Evolutionary conservation across 2,797 vertebrate species (phyloP).

Genomic region (Melanotaenia pygmaea): DNA sequence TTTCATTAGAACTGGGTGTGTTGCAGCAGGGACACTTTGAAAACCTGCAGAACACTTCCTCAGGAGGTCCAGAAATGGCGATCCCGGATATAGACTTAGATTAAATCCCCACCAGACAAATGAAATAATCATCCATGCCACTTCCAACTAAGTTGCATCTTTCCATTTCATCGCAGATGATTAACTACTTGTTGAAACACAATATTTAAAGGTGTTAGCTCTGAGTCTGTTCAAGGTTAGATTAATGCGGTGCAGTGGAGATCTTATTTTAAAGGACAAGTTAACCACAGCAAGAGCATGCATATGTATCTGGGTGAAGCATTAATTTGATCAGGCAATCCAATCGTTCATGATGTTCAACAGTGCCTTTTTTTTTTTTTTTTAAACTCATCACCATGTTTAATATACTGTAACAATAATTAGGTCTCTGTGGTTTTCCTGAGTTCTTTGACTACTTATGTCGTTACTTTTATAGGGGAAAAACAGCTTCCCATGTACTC

Average conservation of each 20-base stretch:
- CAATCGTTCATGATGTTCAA: neutral
- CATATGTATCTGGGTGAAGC: neutral
- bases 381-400: neutral
- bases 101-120: neutral
- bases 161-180: neutral
- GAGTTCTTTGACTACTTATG: neutral
- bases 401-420: neutral
- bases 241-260: neutral
- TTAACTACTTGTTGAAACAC: neutral
- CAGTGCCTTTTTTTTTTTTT: too few relatives aligned
- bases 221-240: too few relatives aligned
- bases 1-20: too few relatives aligned
- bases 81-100: neutral
- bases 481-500: neutral
- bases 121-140: neutral
- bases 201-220: too few relatives aligned
- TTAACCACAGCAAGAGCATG: neutral
- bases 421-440: neutral
- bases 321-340: too few relatives aligned
- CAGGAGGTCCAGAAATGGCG: too few relatives aligned
- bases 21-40: too few relatives aligned
- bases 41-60: too few relatives aligned
- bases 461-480: neutral
- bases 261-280: neutral
- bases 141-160: neutral